phyloP scores from a whole-genome alignment of 1,140 invertebrate species.

The Hylaeus volcanicus region DNA sequence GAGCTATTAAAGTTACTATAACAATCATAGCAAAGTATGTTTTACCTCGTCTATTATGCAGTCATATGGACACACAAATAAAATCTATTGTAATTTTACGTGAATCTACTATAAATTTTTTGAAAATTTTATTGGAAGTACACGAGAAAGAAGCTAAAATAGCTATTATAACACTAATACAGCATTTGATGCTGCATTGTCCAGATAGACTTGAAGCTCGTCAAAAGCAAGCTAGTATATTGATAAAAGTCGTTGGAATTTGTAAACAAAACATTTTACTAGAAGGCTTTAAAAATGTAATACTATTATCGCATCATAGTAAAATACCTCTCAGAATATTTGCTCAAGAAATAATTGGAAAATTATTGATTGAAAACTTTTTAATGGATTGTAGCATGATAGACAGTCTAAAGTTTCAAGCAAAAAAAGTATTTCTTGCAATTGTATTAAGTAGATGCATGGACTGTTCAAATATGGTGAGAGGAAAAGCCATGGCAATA shows the following conservation, averaged over 20 bases:
- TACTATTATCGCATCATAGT: slow-evolving; percentile 79
- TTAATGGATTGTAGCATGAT: slow-evolving; percentile 53
- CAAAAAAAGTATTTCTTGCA: slow-evolving; percentile 79
- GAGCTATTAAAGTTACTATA: slow-evolving; percentile 76
- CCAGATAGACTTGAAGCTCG: slow-evolving; percentile 83
- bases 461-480: slow-evolving; percentile 82
- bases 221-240: slow-evolving; percentile 79
- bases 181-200: slow-evolving; percentile 82
- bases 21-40: slow-evolving; percentile 80
- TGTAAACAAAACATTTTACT: slow-evolving; percentile 73
- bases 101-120: slow-evolving; percentile 81
- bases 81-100: slow-evolving; percentile 76
- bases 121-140: slow-evolving; percentile 77
- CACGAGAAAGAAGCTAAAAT: slow-evolving; percentile 73
- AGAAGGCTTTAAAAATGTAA: slow-evolving; percentile 80
- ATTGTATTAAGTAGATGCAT: slow-evolving; percentile 80
- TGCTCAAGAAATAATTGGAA: slow-evolving; percentile 82
- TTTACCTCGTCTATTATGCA: slow-evolving; percentile 79
- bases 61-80: slow-evolving; percentile 73
- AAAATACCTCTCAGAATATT: slow-evolving; percentile 81
- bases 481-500: slow-evolving; percentile 82
- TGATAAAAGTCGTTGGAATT: slow-evolving; percentile 80
- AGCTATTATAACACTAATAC: slow-evolving; percentile 80
- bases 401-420: slow-evolving; percentile 29
- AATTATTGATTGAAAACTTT: slow-evolving; percentile 74